Evolutionary conservation across 2,888 invertebrate species (phyloP), one percentile per base, ranked within the genome.

Genomic region (Linyphia triangularis): DNA sequence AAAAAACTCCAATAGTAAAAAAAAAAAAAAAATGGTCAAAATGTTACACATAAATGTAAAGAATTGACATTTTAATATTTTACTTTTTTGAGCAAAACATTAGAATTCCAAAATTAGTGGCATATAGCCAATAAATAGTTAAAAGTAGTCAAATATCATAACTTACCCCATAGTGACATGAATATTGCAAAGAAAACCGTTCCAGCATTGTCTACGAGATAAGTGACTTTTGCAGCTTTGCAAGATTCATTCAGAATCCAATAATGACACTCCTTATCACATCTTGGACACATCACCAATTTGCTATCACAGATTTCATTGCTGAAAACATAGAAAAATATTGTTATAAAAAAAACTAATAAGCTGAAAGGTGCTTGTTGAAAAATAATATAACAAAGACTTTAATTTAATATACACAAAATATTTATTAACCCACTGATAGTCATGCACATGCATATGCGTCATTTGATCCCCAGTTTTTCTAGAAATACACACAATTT

Each of bases 131-230:
- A n/a, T n/a, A n/a, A n/a, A n/a, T n/a, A n/a, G n/a, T n/a, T n/a
- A n/a, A n/a, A 40, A 40, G 40, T 16, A 40, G 16, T 0, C 40
- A 2, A 51, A 51, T 1, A 13, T n/a, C 4, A 19, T 9, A 30
- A 73, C 77, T 92, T 92, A 96, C 96, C 96, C 99, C 99, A 99
- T 92, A 99, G 95, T 59, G 97, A 97, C 98, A 99, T 98, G 92
- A 98, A 96, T 78, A 97, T 95, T 6, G 98, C 96, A 93, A 98
- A 98, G 93, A 97, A 96, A n/a, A 99, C 96, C 0, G 99, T 99
- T 10, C 97, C 96, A 0, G 96, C 95, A 94, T 99, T 99, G 93
- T 99, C 99, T 92, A 99, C 97, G 65, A 99, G 94, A 92, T 98
- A 97, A 0, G 97, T 96, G 86, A 97, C 94, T 91, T 96, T 94